These are phyloP conservation scores for Archilochus colubris DNA, from an alignment of 2,113 vertebrate species.

Conservation along the genomic window DNA sequence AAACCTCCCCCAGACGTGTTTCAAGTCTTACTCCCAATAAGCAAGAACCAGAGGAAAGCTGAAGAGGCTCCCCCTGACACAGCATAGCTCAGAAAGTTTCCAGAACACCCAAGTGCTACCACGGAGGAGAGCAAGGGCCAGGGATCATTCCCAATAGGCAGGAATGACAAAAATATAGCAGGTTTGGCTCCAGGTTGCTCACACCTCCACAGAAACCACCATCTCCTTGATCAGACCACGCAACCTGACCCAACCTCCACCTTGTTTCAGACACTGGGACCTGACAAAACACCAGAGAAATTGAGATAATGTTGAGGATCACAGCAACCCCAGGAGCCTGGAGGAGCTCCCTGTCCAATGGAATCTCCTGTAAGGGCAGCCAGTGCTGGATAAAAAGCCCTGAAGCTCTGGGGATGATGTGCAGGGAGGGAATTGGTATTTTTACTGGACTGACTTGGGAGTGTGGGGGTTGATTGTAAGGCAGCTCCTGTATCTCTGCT, in stretches of 20 bases:
- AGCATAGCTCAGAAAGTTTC: background rate
- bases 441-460: background rate
- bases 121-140: background rate
- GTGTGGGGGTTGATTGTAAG: background rate
- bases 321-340: background rate
- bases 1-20: background rate
- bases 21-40: background rate
- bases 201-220: background rate
- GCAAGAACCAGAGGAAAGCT: background rate
- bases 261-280: background rate
- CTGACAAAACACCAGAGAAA: background rate
- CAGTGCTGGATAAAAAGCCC: rapidly evolving
- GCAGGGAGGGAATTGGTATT: background rate
- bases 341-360: background rate
- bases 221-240: background rate
- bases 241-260: slow-evolving; percentile 22
- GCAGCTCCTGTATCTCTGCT: background rate
- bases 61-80: background rate
- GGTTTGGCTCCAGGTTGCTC: slow-evolving; percentile 4
- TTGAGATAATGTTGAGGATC: background rate
- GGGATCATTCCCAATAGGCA: background rate
- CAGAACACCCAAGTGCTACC: background rate
- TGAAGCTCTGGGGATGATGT: background rate
- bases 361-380: background rate
- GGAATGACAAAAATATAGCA: slow-evolving; percentile 17